Evolutionary conservation across 2,797 vertebrate genomes (phyloP).

Genomic region (Kryptopterus vitreolus): DNA sequence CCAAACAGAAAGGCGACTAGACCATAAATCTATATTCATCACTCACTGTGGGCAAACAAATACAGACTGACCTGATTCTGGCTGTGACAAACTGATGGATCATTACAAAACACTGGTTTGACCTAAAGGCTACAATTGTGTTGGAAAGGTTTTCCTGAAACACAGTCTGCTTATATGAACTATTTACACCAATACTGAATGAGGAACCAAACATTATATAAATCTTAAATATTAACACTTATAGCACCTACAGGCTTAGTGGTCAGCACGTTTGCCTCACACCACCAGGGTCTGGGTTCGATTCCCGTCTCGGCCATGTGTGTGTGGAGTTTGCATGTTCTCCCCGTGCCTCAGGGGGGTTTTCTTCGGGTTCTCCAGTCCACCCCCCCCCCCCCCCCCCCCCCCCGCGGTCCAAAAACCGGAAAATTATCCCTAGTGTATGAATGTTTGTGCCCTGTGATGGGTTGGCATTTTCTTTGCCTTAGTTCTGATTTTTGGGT

Average conservation of each 20-base stretch:
- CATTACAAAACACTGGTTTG: constrained; percentile 54
- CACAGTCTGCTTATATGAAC: not conserved
- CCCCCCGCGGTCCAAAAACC: too few species aligned
- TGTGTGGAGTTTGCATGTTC: too few species aligned
- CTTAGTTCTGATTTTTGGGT: too few species aligned
- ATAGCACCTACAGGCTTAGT: not conserved
- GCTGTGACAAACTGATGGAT: constrained; percentile 52
- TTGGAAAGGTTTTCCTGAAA: constrained; percentile 46
- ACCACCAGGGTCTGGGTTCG: too few species aligned
- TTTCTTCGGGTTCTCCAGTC: too few species aligned
- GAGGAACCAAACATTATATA: constrained; percentile 1
- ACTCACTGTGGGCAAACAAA: constrained; percentile 62
- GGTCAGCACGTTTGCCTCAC: too few species aligned
- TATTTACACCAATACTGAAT: not conserved
- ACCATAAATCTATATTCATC: constrained; percentile 58
- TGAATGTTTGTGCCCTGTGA: too few species aligned
- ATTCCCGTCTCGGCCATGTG: too few species aligned
- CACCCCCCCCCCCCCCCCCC: too few species aligned
- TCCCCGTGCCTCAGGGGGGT: too few species aligned
- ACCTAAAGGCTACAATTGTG: constrained; percentile 42
- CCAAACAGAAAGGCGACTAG: constrained; percentile 57
- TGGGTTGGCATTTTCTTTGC: too few species aligned
- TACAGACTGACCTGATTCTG: constrained; percentile 67
- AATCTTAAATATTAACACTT: not conserved
- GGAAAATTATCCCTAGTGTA: too few species aligned